phyloP scores from a whole-genome alignment of 1,140 invertebrate species.

The Drosophila sulfurigaster region DNA sequence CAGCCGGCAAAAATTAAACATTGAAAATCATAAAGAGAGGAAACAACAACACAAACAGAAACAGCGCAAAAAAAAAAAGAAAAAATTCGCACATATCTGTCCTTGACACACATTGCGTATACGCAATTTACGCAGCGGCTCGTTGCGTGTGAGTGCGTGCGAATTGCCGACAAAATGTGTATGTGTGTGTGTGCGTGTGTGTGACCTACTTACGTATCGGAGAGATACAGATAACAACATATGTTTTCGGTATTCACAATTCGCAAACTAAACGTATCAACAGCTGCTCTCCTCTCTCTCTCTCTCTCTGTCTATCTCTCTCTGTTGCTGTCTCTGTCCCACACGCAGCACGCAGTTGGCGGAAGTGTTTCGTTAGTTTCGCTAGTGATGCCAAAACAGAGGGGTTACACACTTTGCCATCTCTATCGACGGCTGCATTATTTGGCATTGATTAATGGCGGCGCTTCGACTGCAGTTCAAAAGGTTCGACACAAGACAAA shows the following conservation, averaged over 20 bases:
- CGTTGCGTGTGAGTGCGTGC: conserved; percentile 67
- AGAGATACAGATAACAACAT: conserved; percentile 72
- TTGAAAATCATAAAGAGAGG: conserved; percentile 46
- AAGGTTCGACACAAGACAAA: conserved; percentile 48
- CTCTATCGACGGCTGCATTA: conserved; percentile 40
- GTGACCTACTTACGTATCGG: conserved; percentile 75
- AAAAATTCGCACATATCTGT: conserved; percentile 84
- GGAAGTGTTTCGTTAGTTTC: conserved; percentile 24
- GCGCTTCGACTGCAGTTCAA: conserved; percentile 41
- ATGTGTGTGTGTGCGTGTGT: conserved; percentile 35
- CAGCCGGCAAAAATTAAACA: conserved; percentile 65
- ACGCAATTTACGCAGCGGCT: conserved; percentile 76
- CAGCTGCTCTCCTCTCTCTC: conserved; percentile 33
- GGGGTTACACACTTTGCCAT: conserved; percentile 2
- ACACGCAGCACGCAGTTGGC: conserved; percentile 1
- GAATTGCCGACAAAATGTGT: conserved; percentile 29
- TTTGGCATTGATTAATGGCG: conserved; percentile 50
- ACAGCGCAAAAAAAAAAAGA: conserved; percentile 34
- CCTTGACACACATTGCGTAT: conserved; percentile 84
- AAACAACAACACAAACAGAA: conserved; percentile 9
- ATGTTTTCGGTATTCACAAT: conserved; percentile 52
- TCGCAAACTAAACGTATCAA: conserved; percentile 34
- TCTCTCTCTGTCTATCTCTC: conserved; percentile 7
- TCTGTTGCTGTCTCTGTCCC: background rate
- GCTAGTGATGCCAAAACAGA: background rate